These are phyloP conservation scores for Odontamblyopus lacepedii DNA, from an alignment of 2,797 vertebrate genomes.

Conservation along the genomic window DNA sequence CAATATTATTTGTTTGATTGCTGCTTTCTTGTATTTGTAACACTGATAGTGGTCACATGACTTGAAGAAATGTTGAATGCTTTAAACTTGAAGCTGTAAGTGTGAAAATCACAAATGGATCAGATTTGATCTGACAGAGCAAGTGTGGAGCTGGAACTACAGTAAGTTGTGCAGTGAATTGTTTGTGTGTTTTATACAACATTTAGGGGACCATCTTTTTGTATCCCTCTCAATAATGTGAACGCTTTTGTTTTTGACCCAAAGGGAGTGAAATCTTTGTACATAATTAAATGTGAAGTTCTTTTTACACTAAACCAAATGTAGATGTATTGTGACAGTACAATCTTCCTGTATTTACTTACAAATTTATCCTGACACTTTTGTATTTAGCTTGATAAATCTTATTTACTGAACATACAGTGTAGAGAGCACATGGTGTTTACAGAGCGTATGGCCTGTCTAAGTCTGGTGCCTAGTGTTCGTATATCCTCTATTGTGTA, in stretches of 20 bases:
- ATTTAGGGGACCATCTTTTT: constrained; percentile 53
- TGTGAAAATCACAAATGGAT: constrained; percentile 25
- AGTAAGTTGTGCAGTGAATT: constrained; percentile 33
- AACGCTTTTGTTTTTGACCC: constrained; percentile 61
- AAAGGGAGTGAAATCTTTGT: constrained; percentile 69
- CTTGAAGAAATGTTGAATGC: constrained; percentile 28
- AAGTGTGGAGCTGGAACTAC: constrained; percentile 30
- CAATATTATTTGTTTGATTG: constrained; percentile 51
- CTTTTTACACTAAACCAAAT: constrained; percentile 66
- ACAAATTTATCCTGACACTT: constrained; percentile 15
- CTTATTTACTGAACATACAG: constrained; percentile 34
- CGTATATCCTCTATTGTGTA: constrained; percentile 56
- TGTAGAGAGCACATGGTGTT: constrained; percentile 47
- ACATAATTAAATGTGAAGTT: constrained; percentile 70
- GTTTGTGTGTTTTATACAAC: constrained; percentile 45
- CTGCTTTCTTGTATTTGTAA: constrained; percentile 66
- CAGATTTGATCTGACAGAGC: constrained; percentile 20
- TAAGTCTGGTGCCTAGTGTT: constrained; percentile 49
- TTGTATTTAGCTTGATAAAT: constrained; percentile 36
- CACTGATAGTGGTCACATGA: constrained; percentile 49
- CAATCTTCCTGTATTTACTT: constrained; percentile 61
- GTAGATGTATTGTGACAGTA: constrained; percentile 64
- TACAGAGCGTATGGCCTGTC: constrained; percentile 44
- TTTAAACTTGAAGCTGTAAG: constrained; percentile 24
- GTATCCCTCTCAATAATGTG: constrained; percentile 77